Conservation (phyloP, 1,140 invertebrate genomes). For the Bradynema listronoti region DNA sequence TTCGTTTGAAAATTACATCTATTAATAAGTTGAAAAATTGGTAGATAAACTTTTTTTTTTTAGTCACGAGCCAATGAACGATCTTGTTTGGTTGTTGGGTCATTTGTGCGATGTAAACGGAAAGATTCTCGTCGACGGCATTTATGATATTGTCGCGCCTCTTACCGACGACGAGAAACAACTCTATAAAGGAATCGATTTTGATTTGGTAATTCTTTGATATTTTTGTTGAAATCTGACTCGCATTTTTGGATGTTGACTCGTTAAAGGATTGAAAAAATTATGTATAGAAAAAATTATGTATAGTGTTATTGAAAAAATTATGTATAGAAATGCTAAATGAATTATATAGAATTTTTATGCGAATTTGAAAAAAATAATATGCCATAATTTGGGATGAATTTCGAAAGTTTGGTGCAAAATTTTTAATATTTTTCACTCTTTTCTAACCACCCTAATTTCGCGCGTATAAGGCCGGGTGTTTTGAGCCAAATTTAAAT, state of each 20-base stretch:
- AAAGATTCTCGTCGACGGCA: conserved; percentile 72
- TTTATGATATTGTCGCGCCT: conserved; percentile 72
- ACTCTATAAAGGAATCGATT: conserved; percentile 79
- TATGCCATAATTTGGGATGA: no score
- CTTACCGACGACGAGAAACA: conserved; percentile 69
- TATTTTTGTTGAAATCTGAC: no score
- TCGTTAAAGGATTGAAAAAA: conserved; percentile 62
- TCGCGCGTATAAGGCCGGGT: no score
- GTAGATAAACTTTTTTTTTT: neutral
- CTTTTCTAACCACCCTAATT: no score
- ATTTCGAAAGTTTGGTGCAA: no score
- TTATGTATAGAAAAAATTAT: conserved; percentile 15
- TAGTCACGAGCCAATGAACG: conserved; percentile 76
- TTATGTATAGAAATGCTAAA: no score
- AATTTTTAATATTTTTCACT: no score
- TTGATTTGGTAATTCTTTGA: conserved; percentile 73
- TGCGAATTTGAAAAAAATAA: no score
- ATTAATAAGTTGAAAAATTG: neutral
- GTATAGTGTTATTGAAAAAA: no score
- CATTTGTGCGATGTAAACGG: conserved; percentile 76
- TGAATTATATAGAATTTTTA: no score
- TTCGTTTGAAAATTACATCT: no score
- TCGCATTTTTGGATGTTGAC: conserved; percentile 65
- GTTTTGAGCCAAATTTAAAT: no score
- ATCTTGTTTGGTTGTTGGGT: conserved; percentile 76